phyloP scores from a whole-genome alignment of 2,113 vertebrate genomes.

The Nyctibius bracteatus region DNA sequence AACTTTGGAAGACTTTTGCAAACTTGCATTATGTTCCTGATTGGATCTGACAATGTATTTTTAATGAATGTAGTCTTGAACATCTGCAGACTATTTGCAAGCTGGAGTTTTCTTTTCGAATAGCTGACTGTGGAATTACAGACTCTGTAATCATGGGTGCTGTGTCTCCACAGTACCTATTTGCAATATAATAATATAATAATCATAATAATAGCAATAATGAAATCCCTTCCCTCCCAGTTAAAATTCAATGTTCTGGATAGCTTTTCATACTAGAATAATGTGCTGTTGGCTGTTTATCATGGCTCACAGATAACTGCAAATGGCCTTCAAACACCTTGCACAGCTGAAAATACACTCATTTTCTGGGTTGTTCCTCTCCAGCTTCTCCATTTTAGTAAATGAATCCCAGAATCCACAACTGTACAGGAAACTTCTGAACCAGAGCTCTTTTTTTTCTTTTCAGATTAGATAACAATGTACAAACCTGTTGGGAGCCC shows the following conservation, averaged over 20 bases:
- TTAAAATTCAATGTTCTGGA: constrained; percentile 5
- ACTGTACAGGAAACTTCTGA: neutral
- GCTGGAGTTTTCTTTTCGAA: constrained; percentile 30
- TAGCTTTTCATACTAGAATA: neutral
- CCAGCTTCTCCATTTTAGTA: neutral
- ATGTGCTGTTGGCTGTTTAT: neutral
- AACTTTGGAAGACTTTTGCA: constrained; percentile 29
- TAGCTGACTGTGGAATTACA: constrained; percentile 34
- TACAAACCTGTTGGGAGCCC: neutral
- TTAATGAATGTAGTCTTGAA: constrained; percentile 38
- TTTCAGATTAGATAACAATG: neutral
- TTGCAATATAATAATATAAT: constrained; percentile 42
- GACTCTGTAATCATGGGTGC: constrained; percentile 22
- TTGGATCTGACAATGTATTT: constrained; percentile 22
- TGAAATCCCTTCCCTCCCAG: constrained; percentile 8
- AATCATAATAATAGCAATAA: constrained; percentile 48
- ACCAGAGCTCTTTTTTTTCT: neutral
- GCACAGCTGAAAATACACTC: neutral
- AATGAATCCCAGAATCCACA: neutral
- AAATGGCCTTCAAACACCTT: neutral
- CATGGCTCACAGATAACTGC: neutral
- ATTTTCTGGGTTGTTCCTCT: neutral
- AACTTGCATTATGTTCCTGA: constrained; percentile 29
- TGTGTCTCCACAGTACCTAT: constrained; percentile 40
- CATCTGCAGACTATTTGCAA: constrained; percentile 55